phyloP scores from a whole-genome alignment of 2,113 vertebrate genomes.

The Bufo bufo region DNA sequence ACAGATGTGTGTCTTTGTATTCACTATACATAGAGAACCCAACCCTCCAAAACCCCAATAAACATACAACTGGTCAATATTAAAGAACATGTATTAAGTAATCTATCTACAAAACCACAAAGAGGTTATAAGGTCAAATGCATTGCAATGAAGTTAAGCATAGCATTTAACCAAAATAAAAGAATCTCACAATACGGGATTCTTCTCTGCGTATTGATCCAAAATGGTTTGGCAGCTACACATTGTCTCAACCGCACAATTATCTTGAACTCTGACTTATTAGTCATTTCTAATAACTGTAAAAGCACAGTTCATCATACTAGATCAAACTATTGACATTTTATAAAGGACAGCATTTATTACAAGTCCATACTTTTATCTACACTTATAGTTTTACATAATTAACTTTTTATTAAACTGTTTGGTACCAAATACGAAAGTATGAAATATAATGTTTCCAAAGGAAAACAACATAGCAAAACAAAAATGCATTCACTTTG shows the following conservation, averaged over 20 bases:
- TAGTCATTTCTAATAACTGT: constrained; percentile 49
- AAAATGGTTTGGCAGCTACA: constrained; percentile 48
- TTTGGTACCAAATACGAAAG: not conserved
- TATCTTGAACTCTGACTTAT: constrained; percentile 48
- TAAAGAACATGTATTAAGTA: not conserved
- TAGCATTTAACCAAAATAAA: constrained; percentile 48
- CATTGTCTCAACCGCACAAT: constrained; percentile 31
- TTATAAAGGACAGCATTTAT: constrained; percentile 13
- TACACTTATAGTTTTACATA: constrained; percentile 1
- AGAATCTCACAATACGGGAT: constrained; percentile 34
- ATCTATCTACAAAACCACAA: constrained; percentile 45
- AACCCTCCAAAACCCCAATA: not conserved
- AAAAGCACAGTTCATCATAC: constrained; percentile 47
- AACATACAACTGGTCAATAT: not conserved
- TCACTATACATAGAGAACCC: not conserved
- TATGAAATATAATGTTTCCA: not conserved
- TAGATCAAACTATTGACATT: constrained; percentile 33
- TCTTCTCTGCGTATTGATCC: constrained; percentile 37
- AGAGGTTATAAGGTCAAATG: constrained; percentile 9
- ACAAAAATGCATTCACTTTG: not conserved
- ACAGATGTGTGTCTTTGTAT: not conserved
- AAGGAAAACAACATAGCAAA: not conserved
- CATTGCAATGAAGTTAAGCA: constrained; percentile 34
- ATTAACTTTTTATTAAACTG: not conserved
- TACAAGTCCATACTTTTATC: constrained; percentile 21